A percentile compares a stretch with the other conserved stretches of the same genome.
Conservation (phyloP, 2,113 vertebrate species). For the Notothenia coriiceps region DNA sequence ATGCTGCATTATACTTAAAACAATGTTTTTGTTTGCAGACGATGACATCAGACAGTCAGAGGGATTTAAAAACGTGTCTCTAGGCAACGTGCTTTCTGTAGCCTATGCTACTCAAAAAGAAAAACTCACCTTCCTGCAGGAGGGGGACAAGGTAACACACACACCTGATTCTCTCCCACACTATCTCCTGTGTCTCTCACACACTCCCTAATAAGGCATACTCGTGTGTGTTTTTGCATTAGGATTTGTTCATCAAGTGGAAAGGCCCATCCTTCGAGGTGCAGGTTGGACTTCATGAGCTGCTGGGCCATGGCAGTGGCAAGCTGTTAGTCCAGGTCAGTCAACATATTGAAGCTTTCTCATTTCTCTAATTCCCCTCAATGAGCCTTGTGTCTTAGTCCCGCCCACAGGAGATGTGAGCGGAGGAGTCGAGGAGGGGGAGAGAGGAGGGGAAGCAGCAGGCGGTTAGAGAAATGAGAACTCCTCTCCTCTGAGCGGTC, state of each 20-base stretch:
- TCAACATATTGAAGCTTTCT: neutral
- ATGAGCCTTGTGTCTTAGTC: no score
- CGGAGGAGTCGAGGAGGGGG: no score
- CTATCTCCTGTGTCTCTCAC: neutral
- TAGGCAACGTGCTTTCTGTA: slow-evolving; percentile 92
- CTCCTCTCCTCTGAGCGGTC: no score
- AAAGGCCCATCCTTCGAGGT: slow-evolving; percentile 93
- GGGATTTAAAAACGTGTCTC: slow-evolving; percentile 93
- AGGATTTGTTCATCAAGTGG: slow-evolving; percentile 92
- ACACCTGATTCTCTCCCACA: neutral
- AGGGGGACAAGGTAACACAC: slow-evolving; percentile 88
- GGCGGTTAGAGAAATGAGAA: no score
- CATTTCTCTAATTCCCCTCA: no score
- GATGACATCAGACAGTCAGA: slow-evolving; percentile 92
- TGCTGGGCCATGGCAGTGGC: slow-evolving; percentile 92
- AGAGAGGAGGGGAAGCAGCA: no score
- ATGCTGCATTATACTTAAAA: neutral
- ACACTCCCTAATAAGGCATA: neutral
- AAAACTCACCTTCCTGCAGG: slow-evolving; percentile 91
- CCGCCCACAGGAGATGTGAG: no score
- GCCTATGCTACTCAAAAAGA: slow-evolving; percentile 89
- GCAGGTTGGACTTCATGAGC: slow-evolving; percentile 93
- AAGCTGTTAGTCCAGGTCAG: slow-evolving; percentile 92
- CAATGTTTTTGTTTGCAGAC: slow-evolving; percentile 74
- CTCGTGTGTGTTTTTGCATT: neutral